Evolutionary conservation across 2,888 invertebrate genomes (phyloP), one percentile per base, ranked within the genome.

Genomic region (Prenolepis imparis): DNA sequence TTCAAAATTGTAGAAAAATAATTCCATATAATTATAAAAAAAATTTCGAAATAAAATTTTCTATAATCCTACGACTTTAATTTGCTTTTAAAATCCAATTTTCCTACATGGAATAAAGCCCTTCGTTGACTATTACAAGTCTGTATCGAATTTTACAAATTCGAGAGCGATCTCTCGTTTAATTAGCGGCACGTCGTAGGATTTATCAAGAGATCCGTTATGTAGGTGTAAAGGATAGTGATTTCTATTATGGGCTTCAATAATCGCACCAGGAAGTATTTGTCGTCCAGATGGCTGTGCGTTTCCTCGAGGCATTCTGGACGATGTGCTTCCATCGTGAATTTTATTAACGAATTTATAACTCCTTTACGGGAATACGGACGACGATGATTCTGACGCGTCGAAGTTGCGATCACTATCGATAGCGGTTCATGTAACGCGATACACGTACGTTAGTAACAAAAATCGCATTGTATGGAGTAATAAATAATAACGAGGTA

Each of bases 281-380:
- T 36, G 32, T 74, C 66, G 66, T 67, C 36, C 39, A n/a, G 52
- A 52, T 11, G 12, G 21, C 9, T 15, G 74, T 12, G 61, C 15
- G 18, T 75, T 75, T 75, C 48, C 61, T 64, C 36, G 28, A 18
- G 15, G 2, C 44, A 18, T 15, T 21, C 32, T 63, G 44, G 44
- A 3, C 32, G 21, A 32, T 74, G 18, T 18, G 36, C 21, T 48
- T 48, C 18, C 24, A 39, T 4, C n/a, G 15, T 28, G 28, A n/a
- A 77, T 77, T 68, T 77, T 77, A 68, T 77, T 77, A 68, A 68
- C 77, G 28, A 77, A 77, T 68, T 68, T 41, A n/a, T 77, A 68
- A 77, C 28, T 39, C 11, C 68, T 77, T 77, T 68, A 77, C 67
- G 68, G 52, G n/a, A 67, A 55, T 55, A 67, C 39, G 21, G 32